Evolutionary conservation across 2,888 invertebrate species (phyloP).

Genomic region (Ochropleura leucogaster): DNA sequence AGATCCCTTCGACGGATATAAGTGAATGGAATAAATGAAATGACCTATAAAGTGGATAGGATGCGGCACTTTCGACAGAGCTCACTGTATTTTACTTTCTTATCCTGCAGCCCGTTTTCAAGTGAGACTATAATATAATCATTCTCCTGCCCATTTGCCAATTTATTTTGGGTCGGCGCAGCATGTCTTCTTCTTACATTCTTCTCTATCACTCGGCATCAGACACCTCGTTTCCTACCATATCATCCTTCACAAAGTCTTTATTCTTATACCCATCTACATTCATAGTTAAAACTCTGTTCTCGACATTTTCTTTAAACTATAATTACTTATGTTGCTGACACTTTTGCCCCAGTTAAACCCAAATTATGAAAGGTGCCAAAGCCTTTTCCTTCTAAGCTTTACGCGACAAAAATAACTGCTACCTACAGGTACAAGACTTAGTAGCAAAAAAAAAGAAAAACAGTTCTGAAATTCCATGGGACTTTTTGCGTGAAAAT

Average conservation of each 20-base stretch:
- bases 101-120: conserved; percentile 58
- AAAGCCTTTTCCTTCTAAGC: background rate
- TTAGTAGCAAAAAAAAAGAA: background rate
- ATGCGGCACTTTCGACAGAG: conserved; percentile 80
- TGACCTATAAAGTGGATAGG: conserved; percentile 86
- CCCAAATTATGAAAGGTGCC: conserved; percentile 29
- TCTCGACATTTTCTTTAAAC: no score
- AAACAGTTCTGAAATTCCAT: no score
- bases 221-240: no score
- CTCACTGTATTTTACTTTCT: conserved; percentile 77
- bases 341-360: conserved; percentile 42
- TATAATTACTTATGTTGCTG: conserved; percentile 14
- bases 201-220: no score
- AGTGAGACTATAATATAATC: conserved; percentile 31
- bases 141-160: no score
- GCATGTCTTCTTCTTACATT: no score
- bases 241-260: no score
- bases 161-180: no score
- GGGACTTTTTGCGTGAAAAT: background rate
- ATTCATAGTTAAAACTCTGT: no score
- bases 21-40: conserved; percentile 88
- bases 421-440: background rate
- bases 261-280: no score
- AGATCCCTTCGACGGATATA: conserved; percentile 86
- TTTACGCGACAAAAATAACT: background rate